These are phyloP conservation scores for Drosophila insularis DNA, from an alignment of 1,140 invertebrate species.

Conservation along the genomic window DNA sequence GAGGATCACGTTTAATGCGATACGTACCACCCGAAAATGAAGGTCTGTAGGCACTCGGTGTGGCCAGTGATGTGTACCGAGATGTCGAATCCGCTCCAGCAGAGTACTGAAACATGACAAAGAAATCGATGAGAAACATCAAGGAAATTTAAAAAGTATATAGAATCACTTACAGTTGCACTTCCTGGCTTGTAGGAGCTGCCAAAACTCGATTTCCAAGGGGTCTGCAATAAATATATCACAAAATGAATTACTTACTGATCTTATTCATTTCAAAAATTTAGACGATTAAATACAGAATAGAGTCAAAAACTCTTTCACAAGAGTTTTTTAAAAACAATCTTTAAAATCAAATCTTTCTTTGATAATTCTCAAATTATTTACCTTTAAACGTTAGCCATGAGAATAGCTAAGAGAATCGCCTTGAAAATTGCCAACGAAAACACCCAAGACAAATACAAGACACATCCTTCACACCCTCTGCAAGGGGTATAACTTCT, in stretches of 20 bases:
- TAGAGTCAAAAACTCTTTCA: no score
- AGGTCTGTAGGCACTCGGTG: slow-evolving; percentile 74
- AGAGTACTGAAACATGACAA: slow-evolving; percentile 57
- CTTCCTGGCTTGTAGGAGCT: slow-evolving; percentile 66
- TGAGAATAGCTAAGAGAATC: no score
- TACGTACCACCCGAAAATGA: slow-evolving; percentile 81
- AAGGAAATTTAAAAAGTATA: background rate
- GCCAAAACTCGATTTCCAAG: slow-evolving; percentile 72
- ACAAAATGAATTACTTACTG: background rate
- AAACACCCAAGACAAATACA: no score
- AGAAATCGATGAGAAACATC: background rate
- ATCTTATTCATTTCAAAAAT: no score
- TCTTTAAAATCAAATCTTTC: no score
- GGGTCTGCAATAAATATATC: slow-evolving; percentile 44
- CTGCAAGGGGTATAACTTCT: no score
- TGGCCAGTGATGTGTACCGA: slow-evolving; percentile 66
- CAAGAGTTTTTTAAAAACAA: no score
- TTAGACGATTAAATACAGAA: no score
- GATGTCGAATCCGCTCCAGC: slow-evolving; percentile 60
- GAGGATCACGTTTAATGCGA: slow-evolving; percentile 70
- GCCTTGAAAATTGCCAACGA: no score
- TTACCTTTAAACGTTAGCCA: no score
- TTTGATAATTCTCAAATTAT: no score
- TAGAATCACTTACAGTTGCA: slow-evolving; percentile 48
- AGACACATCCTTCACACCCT: no score